Conservation (phyloP, 2,113 vertebrate genomes). For the Lagopus muta region DNA sequence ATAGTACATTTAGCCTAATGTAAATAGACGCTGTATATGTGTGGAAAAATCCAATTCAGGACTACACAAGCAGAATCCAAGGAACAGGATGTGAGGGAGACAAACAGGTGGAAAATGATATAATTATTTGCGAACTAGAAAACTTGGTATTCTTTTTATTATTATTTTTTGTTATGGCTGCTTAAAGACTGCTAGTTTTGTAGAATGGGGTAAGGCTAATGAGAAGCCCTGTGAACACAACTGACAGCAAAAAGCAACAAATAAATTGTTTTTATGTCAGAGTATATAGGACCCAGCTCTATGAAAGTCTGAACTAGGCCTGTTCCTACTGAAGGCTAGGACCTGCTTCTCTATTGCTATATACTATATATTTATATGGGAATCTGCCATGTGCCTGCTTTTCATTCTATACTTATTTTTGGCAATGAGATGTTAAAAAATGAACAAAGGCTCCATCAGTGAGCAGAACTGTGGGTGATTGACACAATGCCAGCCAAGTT, state of each 20-base stretch:
- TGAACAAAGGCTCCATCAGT: background rate
- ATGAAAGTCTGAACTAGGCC: background rate
- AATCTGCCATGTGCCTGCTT: background rate
- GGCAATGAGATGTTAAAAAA: background rate
- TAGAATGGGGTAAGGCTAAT: background rate
- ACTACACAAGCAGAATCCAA: background rate
- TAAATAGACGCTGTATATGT: background rate
- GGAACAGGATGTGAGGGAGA: background rate
- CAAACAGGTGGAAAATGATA: background rate
- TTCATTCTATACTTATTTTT: background rate
- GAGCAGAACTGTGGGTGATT: background rate
- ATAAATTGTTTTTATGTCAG: background rate
- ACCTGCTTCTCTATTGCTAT: background rate
- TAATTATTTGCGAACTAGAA: background rate
- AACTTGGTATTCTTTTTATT: background rate
- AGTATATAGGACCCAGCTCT: background rate
- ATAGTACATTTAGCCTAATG: background rate
- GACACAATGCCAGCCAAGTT: background rate
- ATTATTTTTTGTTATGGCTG: background rate
- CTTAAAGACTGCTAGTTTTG: background rate
- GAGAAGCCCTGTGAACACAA: background rate
- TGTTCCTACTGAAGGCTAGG: background rate
- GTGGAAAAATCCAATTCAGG: background rate
- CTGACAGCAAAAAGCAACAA: background rate
- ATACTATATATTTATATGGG: rapidly evolving